These are phyloP conservation scores for Anastatus disparis DNA, from an alignment of 1,140 invertebrate species.

Conservation along the genomic window DNA sequence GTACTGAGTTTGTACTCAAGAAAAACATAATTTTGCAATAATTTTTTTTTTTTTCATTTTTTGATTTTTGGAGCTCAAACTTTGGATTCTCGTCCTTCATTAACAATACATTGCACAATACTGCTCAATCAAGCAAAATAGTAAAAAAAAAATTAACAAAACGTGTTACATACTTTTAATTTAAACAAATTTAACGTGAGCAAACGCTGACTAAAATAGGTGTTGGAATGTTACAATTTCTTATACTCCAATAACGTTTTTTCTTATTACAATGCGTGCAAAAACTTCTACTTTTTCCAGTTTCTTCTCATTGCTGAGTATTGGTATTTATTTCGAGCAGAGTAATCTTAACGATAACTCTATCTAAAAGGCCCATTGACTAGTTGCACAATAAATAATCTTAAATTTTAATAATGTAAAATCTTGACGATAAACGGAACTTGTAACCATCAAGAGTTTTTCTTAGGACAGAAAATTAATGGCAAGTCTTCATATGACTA, in stretches of 20 bases:
- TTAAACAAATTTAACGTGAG: no score
- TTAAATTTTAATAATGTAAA: slow-evolving; percentile 1
- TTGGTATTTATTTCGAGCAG: neutral
- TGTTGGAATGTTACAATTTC: neutral
- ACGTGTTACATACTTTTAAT: neutral
- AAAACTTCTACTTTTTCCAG: neutral
- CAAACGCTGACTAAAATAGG: neutral
- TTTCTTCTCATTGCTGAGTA: neutral
- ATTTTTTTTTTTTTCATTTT: neutral
- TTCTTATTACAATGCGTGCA: slow-evolving; percentile 10
- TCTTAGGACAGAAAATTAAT: slow-evolving; percentile 5
- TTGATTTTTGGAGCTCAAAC: no score
- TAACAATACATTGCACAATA: slow-evolving; percentile 26
- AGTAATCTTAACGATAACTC: neutral
- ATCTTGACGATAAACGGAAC: neutral
- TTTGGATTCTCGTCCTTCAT: slow-evolving; percentile 2
- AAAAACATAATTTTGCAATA: no score
- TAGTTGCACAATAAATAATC: slow-evolving; percentile 35
- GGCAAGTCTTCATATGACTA: slow-evolving; percentile 53
- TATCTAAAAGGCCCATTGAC: slow-evolving; percentile 17
- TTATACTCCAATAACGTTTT: neutral
- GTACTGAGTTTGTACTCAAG: no score
- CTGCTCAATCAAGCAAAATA: slow-evolving; percentile 13
- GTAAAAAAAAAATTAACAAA: slow-evolving; percentile 10
- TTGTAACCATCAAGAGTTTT: neutral